Evolutionary conservation across 2,888 invertebrate genomes (phyloP).

Genomic region (Norana najaformis): DNA sequence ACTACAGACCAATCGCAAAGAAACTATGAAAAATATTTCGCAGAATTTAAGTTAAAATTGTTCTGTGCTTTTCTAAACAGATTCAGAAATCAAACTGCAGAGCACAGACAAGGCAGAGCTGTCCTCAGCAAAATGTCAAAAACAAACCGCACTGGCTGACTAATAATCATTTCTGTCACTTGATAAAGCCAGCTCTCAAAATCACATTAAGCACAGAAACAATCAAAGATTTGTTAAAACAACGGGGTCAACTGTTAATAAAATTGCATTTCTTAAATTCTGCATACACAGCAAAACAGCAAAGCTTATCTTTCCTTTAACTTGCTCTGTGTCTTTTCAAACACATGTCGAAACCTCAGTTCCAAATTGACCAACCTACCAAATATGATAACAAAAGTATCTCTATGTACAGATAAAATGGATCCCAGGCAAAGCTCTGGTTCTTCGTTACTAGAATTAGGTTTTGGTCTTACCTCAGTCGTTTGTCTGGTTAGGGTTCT

Average conservation of each 20-base stretch:
- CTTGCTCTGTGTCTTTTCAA: no score
- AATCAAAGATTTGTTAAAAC: not conserved
- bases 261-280: no score
- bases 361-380: no score
- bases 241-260: no score
- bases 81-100: not conserved
- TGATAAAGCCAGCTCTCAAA: not conserved
- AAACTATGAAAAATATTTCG: not conserved
- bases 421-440: not conserved
- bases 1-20: not conserved
- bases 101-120: not conserved
- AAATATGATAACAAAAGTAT: not conserved
- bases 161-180: not conserved
- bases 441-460: not conserved
- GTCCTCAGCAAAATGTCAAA: not conserved
- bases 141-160: not conserved
- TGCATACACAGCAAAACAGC: no score
- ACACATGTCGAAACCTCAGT: no score
- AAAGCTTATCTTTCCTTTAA: no score
- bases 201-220: not conserved
- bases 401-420: not conserved
- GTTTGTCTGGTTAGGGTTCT: not conserved
- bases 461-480: no score
- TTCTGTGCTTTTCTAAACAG: not conserved
- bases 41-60: not conserved